Percentiles rank a stretch among this genome's conserved stretches.
These are phyloP conservation scores for Solen grandis DNA, from an alignment of 1,140 invertebrate species.

Conservation along the genomic window DNA sequence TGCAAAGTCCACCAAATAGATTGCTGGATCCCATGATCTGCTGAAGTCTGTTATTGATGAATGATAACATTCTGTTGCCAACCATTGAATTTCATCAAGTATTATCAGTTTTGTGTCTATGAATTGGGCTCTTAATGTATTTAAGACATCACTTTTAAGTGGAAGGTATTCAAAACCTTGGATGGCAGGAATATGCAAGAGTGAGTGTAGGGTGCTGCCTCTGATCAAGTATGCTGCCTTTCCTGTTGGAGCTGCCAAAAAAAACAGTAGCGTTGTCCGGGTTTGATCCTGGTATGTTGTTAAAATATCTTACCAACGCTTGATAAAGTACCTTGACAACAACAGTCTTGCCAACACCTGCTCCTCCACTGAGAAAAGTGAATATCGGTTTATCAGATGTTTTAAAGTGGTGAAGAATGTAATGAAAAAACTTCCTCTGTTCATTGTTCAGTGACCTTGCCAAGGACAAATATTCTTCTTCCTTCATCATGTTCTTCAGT, in stretches of 20 bases:
- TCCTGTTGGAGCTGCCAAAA: conserved; percentile 36
- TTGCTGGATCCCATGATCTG: neutral
- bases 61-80: conserved; percentile 39
- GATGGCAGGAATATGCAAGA: conserved; percentile 19
- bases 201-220: neutral
- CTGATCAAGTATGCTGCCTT: conserved; percentile 17
- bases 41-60: conserved; percentile 21
- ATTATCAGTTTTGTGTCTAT: conserved; percentile 32
- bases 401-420: conserved; percentile 12
- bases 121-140: conserved; percentile 33
- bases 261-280: conserved; percentile 51
- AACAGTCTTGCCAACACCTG: conserved; percentile 38
- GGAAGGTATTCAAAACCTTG: conserved; percentile 15
- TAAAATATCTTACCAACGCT: conserved; percentile 14
- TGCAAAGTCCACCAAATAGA: conserved; percentile 1
- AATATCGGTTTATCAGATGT: neutral
- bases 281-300: neutral
- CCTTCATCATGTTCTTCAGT: neutral
- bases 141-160: neutral
- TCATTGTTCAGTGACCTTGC: conserved; percentile 12
- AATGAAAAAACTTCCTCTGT: neutral
- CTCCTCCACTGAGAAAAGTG: conserved; percentile 32
- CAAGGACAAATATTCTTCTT: neutral
- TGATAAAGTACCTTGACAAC: conserved; percentile 27
- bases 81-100: conserved; percentile 58